Conservation (phyloP, 2,797 vertebrate genomes). For the Eptatretus atami region DNA sequence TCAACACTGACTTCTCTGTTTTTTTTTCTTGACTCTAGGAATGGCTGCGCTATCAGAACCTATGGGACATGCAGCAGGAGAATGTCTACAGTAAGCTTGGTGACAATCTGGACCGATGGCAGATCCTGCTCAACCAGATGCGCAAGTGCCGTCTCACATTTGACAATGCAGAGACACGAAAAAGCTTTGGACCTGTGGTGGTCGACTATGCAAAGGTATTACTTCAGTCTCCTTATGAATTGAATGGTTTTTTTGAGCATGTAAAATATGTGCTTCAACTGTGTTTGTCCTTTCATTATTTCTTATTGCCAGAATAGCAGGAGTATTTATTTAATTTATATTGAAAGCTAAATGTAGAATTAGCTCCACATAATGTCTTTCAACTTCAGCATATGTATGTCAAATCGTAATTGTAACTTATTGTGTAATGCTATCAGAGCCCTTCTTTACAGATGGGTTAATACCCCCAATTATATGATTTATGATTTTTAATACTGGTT, state of each 20-base stretch:
- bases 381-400: too few relatives aligned
- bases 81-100: slow-evolving; percentile 92
- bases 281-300: too few relatives aligned
- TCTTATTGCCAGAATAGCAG: too few relatives aligned
- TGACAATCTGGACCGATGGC: slow-evolving; percentile 91
- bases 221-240: too few relatives aligned
- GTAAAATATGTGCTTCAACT: background rate
- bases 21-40: slow-evolving; percentile 22
- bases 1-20: background rate
- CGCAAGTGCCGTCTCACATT: slow-evolving; percentile 85
- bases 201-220: slow-evolving; percentile 96
- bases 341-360: too few relatives aligned
- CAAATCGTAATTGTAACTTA: too few relatives aligned
- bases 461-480: too few relatives aligned
- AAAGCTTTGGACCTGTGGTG: slow-evolving; percentile 76
- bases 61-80: slow-evolving; percentile 99
- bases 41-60: slow-evolving; percentile 93
- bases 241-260: background rate
- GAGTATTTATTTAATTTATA: too few relatives aligned
- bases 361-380: too few relatives aligned
- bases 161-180: slow-evolving; percentile 86
- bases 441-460: too few relatives aligned
- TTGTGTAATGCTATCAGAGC: too few relatives aligned
- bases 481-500: too few relatives aligned
- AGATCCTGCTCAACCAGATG: slow-evolving; percentile 78